Percentiles rank a stretch among this genome's conserved stretches.
phyloP scores from a whole-genome alignment of 2,888 invertebrate species.

The Drosophila nigricruria region DNA sequence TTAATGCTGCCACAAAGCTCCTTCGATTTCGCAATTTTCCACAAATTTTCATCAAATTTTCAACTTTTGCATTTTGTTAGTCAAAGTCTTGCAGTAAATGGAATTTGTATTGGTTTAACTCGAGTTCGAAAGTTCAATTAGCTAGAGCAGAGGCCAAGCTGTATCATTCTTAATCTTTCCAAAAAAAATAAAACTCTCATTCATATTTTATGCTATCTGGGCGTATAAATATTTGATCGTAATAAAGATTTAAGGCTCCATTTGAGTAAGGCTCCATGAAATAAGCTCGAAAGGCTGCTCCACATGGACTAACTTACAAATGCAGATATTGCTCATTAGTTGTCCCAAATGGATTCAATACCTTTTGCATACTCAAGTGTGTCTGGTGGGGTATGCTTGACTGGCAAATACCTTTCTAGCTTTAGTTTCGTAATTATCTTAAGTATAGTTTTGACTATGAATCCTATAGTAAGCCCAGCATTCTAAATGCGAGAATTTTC shows the following conservation, averaged over 20 bases:
- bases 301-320: background rate
- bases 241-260: background rate
- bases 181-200: background rate
- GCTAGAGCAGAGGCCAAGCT: background rate
- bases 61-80: constrained; percentile 10
- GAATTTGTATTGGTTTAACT: background rate
- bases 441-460: no score
- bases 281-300: no score
- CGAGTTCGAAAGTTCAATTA: background rate
- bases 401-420: background rate
- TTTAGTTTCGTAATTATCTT: background rate
- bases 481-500: no score
- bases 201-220: background rate
- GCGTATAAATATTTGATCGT: background rate
- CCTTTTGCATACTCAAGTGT: background rate
- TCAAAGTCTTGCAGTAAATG: background rate
- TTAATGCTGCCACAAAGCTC: background rate
- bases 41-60: constrained; percentile 3
- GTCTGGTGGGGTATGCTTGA: background rate
- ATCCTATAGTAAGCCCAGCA: no score
- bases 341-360: background rate
- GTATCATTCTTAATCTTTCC: background rate
- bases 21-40: background rate
- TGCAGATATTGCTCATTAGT: background rate
- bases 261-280: background rate